A percentile compares a stretch with the other conserved stretches of the same genome.
Conservation (phyloP, 2,113 vertebrate genomes). For the Steatornis caripensis region DNA sequence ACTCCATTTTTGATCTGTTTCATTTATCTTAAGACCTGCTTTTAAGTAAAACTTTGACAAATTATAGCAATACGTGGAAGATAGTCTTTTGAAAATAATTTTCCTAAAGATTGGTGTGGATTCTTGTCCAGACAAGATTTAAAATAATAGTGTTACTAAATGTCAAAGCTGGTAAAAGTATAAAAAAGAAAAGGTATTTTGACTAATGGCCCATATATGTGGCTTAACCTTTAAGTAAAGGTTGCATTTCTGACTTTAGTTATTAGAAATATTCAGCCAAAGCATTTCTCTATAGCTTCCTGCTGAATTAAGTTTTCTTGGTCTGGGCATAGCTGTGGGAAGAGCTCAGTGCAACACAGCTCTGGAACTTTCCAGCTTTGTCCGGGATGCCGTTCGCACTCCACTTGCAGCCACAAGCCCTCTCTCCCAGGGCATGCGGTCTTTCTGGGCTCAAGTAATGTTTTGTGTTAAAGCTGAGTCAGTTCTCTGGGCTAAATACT, state of each 20-base stretch:
- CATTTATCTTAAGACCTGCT: neutral
- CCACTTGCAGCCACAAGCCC: neutral
- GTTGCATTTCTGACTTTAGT: neutral
- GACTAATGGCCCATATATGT: neutral
- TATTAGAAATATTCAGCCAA: neutral
- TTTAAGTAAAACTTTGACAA: constrained; percentile 20
- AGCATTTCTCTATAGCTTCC: neutral
- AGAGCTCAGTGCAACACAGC: neutral
- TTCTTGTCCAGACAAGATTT: neutral
- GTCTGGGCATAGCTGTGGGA: neutral
- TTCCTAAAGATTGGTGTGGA: neutral
- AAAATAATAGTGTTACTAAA: neutral
- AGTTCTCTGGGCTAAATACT: neutral
- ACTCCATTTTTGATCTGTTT: neutral
- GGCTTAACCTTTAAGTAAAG: constrained; percentile 6
- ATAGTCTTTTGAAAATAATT: neutral
- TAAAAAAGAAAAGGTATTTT: neutral
- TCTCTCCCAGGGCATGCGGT: neutral
- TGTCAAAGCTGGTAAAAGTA: constrained; percentile 1
- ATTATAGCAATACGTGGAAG: neutral
- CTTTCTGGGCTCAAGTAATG: neutral
- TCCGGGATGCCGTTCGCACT: neutral
- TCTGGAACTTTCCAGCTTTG: constrained; percentile 17
- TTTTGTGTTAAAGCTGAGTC: neutral
- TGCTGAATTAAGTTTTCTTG: neutral